phyloP scores from a whole-genome alignment of 2,113 vertebrate species.

The Silurus glanis region DNA sequence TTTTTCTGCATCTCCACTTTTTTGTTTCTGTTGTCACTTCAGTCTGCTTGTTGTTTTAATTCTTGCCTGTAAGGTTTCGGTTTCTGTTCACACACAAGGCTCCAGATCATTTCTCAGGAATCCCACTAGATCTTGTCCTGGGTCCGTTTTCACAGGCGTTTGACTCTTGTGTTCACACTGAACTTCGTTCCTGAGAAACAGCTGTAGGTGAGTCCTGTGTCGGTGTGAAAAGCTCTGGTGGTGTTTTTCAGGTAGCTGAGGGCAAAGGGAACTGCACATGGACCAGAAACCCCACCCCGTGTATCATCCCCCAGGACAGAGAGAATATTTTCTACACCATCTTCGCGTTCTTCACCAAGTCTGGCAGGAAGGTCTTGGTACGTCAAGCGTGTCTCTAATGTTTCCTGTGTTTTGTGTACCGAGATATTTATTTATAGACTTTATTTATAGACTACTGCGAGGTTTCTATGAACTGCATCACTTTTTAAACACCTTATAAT shows the following conservation, averaged over 20 bases:
- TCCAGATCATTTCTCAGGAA: neutral
- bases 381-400: constrained; percentile 52
- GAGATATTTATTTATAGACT: neutral
- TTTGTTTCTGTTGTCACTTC: neutral
- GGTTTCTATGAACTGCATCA: neutral
- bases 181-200: neutral
- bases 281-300: constrained; percentile 84
- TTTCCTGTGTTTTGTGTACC: neutral
- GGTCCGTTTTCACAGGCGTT: neutral
- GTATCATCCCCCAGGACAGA: constrained; percentile 86
- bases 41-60: neutral
- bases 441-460: neutral
- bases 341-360: constrained; percentile 96
- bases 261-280: constrained; percentile 88
- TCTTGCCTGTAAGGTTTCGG: neutral
- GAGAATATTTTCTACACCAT: constrained; percentile 96
- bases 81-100: neutral
- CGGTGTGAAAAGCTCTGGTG: neutral
- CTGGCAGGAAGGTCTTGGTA: constrained; percentile 95
- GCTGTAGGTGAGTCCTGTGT: neutral
- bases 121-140: neutral
- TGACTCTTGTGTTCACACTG: neutral
- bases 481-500: neutral
- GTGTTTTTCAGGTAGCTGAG: constrained; percentile 79
- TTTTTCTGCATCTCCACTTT: neutral